These are phyloP conservation scores for Lontra canadensis DNA, from an alignment of 2,113 vertebrate species.

Conservation along the genomic window DNA sequence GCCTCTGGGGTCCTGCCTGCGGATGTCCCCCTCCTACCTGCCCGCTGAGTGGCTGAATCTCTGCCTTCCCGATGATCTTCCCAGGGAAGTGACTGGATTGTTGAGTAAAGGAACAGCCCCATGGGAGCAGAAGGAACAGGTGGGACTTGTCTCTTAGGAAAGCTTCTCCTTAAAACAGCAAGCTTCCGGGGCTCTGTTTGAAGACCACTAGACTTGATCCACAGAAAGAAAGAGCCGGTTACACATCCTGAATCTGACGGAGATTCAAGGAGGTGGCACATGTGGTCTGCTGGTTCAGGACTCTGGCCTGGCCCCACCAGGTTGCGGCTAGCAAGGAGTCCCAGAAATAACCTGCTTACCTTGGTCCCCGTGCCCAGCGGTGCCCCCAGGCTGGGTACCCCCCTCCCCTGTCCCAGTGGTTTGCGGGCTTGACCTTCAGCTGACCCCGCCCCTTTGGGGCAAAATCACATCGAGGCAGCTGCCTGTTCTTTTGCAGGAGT, in stretches of 20 bases:
- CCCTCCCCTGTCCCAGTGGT: not conserved
- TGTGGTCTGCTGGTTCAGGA: not conserved
- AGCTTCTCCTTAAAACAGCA: not conserved
- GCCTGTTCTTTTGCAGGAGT: conserved; percentile 32
- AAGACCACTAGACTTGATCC: not conserved
- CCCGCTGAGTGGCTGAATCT: not conserved
- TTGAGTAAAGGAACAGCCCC: not conserved
- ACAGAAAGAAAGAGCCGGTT: not conserved
- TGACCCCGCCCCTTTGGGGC: not conserved
- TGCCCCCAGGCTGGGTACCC: too few species aligned
- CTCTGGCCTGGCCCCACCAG: accelerated
- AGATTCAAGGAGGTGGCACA: not conserved
- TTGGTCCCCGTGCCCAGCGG: accelerated
- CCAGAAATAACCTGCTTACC: not conserved
- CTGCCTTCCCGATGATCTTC: not conserved
- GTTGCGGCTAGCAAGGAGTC: not conserved
- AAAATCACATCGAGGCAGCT: not conserved
- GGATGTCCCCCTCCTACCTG: not conserved
- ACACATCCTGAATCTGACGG: not conserved
- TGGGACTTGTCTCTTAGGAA: conserved; percentile 27
- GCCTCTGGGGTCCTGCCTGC: not conserved
- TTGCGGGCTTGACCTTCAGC: not conserved
- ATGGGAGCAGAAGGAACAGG: not conserved
- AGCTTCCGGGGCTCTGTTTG: not conserved
- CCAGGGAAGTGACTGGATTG: not conserved